These are phyloP conservation scores for Eristalis pertinax DNA, from an alignment of 2,888 invertebrate genomes.

Conservation along the genomic window DNA sequence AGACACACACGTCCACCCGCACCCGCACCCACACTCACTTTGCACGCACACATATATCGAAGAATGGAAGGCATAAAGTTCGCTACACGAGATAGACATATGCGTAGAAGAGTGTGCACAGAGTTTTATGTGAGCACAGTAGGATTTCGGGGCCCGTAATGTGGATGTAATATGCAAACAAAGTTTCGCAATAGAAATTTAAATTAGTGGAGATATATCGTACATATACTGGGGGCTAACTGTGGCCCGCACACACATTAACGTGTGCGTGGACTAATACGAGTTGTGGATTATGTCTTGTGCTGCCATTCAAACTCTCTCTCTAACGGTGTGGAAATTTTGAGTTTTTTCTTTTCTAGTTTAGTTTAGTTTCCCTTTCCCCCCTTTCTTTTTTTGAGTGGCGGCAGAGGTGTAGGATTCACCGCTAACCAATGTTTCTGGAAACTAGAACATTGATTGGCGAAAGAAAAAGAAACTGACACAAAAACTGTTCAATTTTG, in stretches of 20 bases:
- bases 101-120: constrained; percentile 45
- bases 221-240: constrained; percentile 38
- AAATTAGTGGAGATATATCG: constrained; percentile 65
- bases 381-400: too few species aligned
- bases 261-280: constrained; percentile 61
- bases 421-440: background rate
- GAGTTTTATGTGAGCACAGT: constrained; percentile 51
- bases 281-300: constrained; percentile 48
- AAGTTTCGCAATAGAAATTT: constrained; percentile 72
- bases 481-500: background rate
- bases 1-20: constrained; percentile 50
- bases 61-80: background rate
- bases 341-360: background rate
- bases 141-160: constrained; percentile 65
- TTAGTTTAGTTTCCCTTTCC: too few species aligned
- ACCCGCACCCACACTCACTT: background rate
- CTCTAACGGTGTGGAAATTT: constrained; percentile 21
- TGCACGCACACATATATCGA: background rate
- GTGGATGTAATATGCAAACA: constrained; percentile 71
- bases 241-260: constrained; percentile 48
- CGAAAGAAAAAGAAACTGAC: background rate
- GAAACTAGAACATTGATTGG: background rate
- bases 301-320: background rate
- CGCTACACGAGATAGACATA: constrained; percentile 5
- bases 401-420: too few species aligned